Percentiles rank a stretch among this genome's conserved stretches.
phyloP scores from a whole-genome alignment of 2,797 vertebrate genomes.

The Crocodylus rhombifer region DNA sequence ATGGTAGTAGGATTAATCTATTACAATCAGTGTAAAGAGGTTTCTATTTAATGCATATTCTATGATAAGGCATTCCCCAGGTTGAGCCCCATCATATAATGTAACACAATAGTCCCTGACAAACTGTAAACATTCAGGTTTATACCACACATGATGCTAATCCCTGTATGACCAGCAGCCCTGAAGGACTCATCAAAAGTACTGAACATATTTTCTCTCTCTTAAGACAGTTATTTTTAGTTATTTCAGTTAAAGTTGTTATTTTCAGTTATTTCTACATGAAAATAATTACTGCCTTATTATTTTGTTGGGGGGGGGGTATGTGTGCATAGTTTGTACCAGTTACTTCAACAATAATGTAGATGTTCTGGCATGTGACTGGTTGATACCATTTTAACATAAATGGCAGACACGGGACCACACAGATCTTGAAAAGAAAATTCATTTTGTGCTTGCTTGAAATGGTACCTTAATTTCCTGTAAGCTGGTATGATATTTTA shows the following conservation, averaged over 20 bases:
- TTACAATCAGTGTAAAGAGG: not conserved
- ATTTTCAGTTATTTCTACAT: slow-evolving; percentile 18
- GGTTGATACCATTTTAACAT: slow-evolving; percentile 36
- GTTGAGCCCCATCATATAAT: not conserved
- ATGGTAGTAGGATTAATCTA: slow-evolving; percentile 33
- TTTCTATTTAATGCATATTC: not conserved
- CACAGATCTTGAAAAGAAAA: slow-evolving; percentile 37
- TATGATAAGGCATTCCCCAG: not conserved
- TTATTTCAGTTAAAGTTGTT: slow-evolving; percentile 1
- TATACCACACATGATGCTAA: slow-evolving; percentile 5
- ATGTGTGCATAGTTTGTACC: not conserved
- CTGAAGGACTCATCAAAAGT: slow-evolving; percentile 7
- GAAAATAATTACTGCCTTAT: not conserved
- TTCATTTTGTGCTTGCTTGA: slow-evolving; percentile 31
- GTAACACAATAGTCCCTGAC: not conserved
- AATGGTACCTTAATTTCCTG: slow-evolving; percentile 37
- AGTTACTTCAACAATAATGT: slow-evolving; percentile 38
- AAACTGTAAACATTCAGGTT: slow-evolving; percentile 32
- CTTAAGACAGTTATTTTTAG: not conserved
- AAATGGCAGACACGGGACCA: slow-evolving; percentile 24
- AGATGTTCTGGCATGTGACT: slow-evolving; percentile 11
- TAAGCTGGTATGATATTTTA: slow-evolving; percentile 36
- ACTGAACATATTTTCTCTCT: not conserved
- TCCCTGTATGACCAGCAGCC: not conserved
- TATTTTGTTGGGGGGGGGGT: not conserved